Evolutionary conservation across 2,113 vertebrate genomes (phyloP).

Genomic region (Ibidorhyncha struthersii): DNA sequence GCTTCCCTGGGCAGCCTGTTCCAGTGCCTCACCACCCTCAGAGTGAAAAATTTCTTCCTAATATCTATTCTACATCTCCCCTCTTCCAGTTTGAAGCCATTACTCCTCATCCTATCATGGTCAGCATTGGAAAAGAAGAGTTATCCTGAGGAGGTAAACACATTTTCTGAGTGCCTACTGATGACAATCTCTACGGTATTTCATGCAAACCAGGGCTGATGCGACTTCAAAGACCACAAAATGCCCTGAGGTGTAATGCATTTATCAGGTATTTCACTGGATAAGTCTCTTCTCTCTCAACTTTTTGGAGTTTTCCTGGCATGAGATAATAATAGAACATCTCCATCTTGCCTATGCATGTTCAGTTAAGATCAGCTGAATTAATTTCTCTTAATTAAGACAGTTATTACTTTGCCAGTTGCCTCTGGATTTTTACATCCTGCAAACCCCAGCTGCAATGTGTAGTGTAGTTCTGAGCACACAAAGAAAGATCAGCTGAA

Average conservation of each 20-base stretch:
- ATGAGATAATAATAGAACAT: not conserved
- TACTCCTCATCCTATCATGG: not conserved
- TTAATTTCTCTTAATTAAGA: conserved; percentile 33
- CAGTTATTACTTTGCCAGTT: not conserved
- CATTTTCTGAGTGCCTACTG: not conserved
- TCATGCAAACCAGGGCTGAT: not conserved
- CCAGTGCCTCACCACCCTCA: too few species aligned
- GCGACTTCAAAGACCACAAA: conserved; percentile 6
- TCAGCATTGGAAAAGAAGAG: not conserved
- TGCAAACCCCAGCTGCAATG: not conserved
- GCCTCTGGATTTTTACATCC: not conserved
- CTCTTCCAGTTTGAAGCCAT: too few species aligned
- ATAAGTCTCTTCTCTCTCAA: not conserved
- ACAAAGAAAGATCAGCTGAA: not conserved
- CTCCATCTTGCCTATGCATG: not conserved
- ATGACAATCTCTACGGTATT: not conserved
- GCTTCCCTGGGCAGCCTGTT: too few species aligned
- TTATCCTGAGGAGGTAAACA: not conserved
- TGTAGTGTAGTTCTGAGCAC: not conserved
- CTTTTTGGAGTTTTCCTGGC: conserved; percentile 1
- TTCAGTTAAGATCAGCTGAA: conserved; percentile 5
- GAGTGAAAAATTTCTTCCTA: too few species aligned
- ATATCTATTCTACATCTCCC: too few species aligned
- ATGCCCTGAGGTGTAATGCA: not conserved
- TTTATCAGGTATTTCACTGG: not conserved